phyloP scores from a whole-genome alignment of 1,140 invertebrate species.

The Cardiocondyla obscurior region DNA sequence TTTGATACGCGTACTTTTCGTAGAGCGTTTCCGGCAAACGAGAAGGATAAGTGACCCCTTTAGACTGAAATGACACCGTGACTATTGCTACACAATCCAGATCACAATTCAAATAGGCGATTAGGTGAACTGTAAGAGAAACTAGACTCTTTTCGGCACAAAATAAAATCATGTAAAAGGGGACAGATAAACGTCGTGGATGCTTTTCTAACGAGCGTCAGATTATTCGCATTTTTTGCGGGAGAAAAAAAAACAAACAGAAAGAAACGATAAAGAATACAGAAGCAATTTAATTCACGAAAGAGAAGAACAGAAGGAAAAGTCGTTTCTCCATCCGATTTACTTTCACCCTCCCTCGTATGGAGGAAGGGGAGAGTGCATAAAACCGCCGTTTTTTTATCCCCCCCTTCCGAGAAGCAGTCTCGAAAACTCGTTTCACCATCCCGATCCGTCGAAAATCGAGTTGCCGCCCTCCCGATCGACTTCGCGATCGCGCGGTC shows the following conservation, averaged over 20 bases:
- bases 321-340: constrained; percentile 37
- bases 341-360: constrained; percentile 25
- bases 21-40: constrained; percentile 27
- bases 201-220: background rate
- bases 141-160: background rate
- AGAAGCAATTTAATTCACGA: background rate
- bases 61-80: background rate
- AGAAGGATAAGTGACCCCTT: constrained; percentile 27
- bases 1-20: constrained; percentile 45
- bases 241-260: background rate
- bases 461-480: background rate
- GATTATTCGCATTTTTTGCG: background rate
- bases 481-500: background rate
- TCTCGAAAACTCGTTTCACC: constrained; percentile 1
- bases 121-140: background rate
- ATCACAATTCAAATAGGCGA: background rate
- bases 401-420: background rate
- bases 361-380: background rate
- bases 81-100: background rate
- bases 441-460: constrained; percentile 25
- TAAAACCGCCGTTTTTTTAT: background rate
- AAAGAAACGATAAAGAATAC: background rate
- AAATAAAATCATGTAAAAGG: background rate
- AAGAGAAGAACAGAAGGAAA: background rate
- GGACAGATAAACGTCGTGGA: background rate